Conservation (phyloP, 1,140 invertebrate genomes). For the Zophobas morio region DNA sequence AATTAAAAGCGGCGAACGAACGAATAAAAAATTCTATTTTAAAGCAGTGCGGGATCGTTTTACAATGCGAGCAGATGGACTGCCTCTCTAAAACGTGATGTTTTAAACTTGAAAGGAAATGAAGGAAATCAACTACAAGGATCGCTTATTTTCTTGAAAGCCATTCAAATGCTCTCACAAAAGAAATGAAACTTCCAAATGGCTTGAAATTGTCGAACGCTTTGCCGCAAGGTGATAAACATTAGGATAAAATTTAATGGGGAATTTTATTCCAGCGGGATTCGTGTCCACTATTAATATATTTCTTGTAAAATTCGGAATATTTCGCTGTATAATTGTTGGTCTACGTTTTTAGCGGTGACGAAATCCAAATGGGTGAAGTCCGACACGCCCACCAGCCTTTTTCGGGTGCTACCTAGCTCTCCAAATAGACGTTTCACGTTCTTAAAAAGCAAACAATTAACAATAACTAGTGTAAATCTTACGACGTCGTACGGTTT, state of each 20-base stretch:
- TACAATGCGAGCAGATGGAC: constrained; percentile 11
- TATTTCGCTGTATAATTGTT: not conserved
- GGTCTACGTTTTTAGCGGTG: not conserved
- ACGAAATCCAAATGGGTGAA: constrained; percentile 15
- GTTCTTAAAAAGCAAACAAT: constrained; percentile 1
- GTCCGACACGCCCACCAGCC: not conserved
- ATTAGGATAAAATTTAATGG: constrained; percentile 37
- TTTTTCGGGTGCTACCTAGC: not conserved
- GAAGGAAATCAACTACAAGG: constrained; percentile 17
- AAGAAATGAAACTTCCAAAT: constrained; percentile 34
- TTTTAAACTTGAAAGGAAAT: constrained; percentile 27
- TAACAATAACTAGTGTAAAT: not conserved
- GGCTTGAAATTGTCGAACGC: constrained; percentile 28
- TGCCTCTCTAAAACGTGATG: constrained; percentile 12
- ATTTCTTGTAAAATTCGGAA: not conserved
- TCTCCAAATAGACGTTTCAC: not conserved
- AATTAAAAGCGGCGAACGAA: not conserved
- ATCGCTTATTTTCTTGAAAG: constrained; percentile 26
- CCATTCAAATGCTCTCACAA: constrained; percentile 37
- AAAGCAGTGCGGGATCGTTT: constrained; percentile 3
- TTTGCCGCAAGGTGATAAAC: constrained; percentile 34
- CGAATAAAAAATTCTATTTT: constrained; percentile 9
- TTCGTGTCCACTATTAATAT: no score
- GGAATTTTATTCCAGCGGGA: not conserved
- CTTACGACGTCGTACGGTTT: not conserved